Evolutionary conservation across 1,140 invertebrate species (phyloP).

Genomic region (Cydia fagiglandana): DNA sequence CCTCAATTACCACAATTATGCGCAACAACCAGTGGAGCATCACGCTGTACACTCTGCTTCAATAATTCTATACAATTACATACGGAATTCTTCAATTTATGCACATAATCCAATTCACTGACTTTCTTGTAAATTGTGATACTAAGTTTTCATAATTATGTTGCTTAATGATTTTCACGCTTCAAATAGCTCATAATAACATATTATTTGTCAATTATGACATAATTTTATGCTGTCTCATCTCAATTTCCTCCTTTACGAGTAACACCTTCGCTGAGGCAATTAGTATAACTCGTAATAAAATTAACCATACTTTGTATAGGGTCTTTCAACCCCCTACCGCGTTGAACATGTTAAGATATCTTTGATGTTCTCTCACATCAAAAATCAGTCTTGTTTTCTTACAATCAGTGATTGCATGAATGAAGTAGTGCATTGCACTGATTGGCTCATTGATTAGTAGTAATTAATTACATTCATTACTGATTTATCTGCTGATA

Average conservation of each 20-base stretch:
- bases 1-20: constrained; percentile 28
- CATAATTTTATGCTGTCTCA: neutral
- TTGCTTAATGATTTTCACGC: neutral
- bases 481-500: neutral
- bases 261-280: too few relatives aligned
- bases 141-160: neutral
- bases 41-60: constrained; percentile 18
- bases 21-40: constrained; percentile 26
- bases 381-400: neutral
- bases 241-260: neutral
- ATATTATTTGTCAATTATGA: neutral
- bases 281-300: too few relatives aligned
- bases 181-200: neutral
- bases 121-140: constrained; percentile 10
- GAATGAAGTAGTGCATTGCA: constrained; percentile 5
- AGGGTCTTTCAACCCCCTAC: too few relatives aligned
- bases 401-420: neutral
- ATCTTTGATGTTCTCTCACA: neutral
- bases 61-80: constrained; percentile 20
- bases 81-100: constrained; percentile 4
- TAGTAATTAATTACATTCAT: neutral
- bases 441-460: constrained; percentile 7
- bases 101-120: constrained; percentile 12
- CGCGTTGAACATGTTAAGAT: too few relatives aligned
- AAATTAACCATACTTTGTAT: too few relatives aligned